Evolutionary conservation across 2,797 vertebrate species (phyloP), one percentile per base, ranked within the genome.

Genomic region (Poeciliopsis presidionis): DNA sequence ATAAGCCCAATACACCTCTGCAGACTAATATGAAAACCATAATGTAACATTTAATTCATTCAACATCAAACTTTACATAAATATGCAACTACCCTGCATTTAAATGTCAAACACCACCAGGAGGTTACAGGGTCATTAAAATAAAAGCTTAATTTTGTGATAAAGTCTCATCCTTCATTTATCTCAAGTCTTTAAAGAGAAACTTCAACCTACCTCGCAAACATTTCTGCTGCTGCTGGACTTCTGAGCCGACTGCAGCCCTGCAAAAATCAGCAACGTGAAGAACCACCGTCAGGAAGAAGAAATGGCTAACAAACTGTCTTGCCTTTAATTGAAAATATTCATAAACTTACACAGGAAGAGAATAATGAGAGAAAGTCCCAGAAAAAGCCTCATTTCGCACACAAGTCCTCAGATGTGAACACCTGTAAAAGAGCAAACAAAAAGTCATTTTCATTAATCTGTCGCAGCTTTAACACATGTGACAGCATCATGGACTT

Each of bases 301-400:
- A 28, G 25, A 39, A 70, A 75, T 36, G 2, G 18, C 8, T 7
- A 30, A 74, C 71, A 67, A 67, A 18, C 12, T 67, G 39, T 5
- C 25, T 14, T 5, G 6, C 25, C 13, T 46, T 7, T 28, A 1
- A 14, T 7, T 0, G 0, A 46, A 70, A n/a, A 43, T n/a, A 45
- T 46, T 70, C 25, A 14, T 43, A 14, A 77, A 90, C 93, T 90
- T 87, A 94, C 94, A 95, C 3, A 91, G 80, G 81, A 89, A 89
- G 75, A 94, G 91, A 1, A 94, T 79, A 72, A 87, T 1, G 36
- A 95, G 82, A 63, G 72, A 41, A 1, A 78, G 41, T 41, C 73
- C 82, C 81, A 94, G 79, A n/a, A 92, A 76, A 43, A 80, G 49
- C 86, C 90, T 93, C 93, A 94, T 94, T 76, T 85, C 51, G 76